These are phyloP conservation scores for Sisyra nigra DNA, from an alignment of 2,888 invertebrate species.

Conservation along the genomic window DNA sequence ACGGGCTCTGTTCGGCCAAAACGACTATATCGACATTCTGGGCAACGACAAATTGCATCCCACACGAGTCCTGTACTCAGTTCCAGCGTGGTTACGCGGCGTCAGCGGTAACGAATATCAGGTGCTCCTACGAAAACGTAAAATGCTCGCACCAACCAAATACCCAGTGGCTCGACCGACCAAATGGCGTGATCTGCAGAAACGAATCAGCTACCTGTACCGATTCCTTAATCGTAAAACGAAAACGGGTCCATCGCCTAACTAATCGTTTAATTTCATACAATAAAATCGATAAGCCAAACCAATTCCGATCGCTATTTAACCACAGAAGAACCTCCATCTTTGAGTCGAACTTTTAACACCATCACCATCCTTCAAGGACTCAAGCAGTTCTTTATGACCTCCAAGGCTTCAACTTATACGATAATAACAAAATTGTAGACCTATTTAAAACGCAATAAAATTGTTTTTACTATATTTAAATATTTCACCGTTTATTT, in stretches of 20 bases:
- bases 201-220: constrained; percentile 58
- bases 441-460: no score
- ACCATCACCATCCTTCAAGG: no score
- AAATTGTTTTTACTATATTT: no score
- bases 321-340: no score
- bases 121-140: constrained; percentile 55
- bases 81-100: constrained; percentile 83
- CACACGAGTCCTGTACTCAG: constrained; percentile 63
- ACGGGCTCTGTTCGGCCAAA: constrained; percentile 80
- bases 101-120: constrained; percentile 75
- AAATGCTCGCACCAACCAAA: constrained; percentile 39
- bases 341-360: no score
- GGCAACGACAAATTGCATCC: constrained; percentile 74
- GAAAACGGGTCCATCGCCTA: constrained; percentile 39
- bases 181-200: constrained; percentile 60
- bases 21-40: constrained; percentile 93
- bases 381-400: no score
- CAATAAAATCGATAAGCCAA: no score
- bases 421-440: no score
- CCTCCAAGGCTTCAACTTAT: no score
- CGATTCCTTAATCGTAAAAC: constrained; percentile 67
- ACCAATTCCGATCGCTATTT: no score
- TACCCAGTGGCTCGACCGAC: constrained; percentile 50
- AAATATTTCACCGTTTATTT: no score
- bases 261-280: constrained; percentile 18